These are phyloP conservation scores for Cryptotis parvus DNA, from an alignment of 2,113 vertebrate species.

Conservation along the genomic window DNA sequence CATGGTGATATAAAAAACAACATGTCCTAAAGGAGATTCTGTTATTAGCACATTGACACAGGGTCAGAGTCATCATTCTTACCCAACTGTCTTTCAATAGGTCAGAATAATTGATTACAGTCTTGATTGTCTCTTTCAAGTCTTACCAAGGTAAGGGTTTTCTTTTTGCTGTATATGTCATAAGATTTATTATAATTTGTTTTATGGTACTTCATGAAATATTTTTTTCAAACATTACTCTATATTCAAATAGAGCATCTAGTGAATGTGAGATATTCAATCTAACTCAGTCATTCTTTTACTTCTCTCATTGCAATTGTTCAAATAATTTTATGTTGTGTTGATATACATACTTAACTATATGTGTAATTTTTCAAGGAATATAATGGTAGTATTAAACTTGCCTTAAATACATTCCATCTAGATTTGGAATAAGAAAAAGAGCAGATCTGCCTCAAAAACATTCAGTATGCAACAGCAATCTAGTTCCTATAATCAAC, in stretches of 20 bases:
- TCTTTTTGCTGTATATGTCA: background rate
- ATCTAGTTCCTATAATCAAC: background rate
- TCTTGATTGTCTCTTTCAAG: background rate
- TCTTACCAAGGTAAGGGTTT: too few relatives aligned
- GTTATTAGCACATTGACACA: too few relatives aligned
- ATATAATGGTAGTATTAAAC: background rate
- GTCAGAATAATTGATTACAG: background rate
- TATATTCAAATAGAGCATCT: too few relatives aligned
- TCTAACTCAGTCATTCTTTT: background rate
- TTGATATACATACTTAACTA: background rate
- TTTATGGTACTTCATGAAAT: background rate
- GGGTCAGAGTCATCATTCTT: too few relatives aligned
- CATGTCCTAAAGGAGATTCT: background rate
- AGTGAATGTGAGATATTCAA: too few relatives aligned
- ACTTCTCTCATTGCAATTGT: background rate
- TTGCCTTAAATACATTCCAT: background rate
- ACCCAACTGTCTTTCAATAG: too few relatives aligned
- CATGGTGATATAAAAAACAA: too few relatives aligned
- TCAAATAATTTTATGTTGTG: too few relatives aligned
- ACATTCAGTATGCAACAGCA: background rate
- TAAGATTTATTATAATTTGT: slow-evolving; percentile 3
- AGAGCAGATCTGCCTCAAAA: background rate
- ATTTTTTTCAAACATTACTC: too few relatives aligned
- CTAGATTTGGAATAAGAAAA: background rate
- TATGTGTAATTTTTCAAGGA: background rate